Conservation (phyloP, 2,888 invertebrate species). For the Hololepta plana region DNA sequence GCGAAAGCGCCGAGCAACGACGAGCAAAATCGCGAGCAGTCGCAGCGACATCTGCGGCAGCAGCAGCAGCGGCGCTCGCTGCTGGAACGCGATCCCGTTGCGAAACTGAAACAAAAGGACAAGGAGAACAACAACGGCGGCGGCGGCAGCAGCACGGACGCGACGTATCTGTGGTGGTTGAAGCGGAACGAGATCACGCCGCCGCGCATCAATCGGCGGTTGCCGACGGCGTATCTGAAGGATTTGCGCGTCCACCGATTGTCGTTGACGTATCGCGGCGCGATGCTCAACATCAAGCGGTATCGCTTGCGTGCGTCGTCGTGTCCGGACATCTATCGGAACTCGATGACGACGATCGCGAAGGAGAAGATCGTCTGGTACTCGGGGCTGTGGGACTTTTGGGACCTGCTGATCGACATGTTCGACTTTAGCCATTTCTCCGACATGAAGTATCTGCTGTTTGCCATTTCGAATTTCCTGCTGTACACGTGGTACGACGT, state of each 20-base stretch:
- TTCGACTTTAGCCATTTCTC: constrained; percentile 65
- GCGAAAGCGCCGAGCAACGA: constrained; percentile 19
- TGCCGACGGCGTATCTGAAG: constrained; percentile 44
- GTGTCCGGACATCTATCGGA: constrained; percentile 78
- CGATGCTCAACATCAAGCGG: constrained; percentile 68
- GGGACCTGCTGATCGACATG: constrained; percentile 58
- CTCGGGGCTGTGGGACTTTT: constrained; percentile 57
- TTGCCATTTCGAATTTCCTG: constrained; percentile 75
- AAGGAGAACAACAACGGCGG: constrained; percentile 8
- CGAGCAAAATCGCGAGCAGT: constrained; percentile 11
- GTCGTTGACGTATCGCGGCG: constrained; percentile 67
- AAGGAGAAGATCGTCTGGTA: constrained; percentile 61
- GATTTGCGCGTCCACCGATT: constrained; percentile 58
- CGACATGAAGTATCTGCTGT: constrained; percentile 54
- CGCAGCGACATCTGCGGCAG: constrained; percentile 13
- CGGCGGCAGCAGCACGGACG: constrained; percentile 18
- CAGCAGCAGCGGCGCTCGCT: constrained; percentile 14
- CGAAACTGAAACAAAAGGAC: not conserved
- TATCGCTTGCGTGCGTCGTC: constrained; percentile 70
- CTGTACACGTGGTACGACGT: constrained; percentile 88
- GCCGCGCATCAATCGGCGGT: constrained; percentile 21
- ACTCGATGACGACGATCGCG: constrained; percentile 73
- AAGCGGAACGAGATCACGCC: constrained; percentile 30
- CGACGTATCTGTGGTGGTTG: constrained; percentile 37
- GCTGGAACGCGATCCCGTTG: not conserved